Percentiles rank a stretch among this genome's conserved stretches.
Evolutionary conservation across 2,888 invertebrate species (phyloP).

Genomic region (Cantharis flavilabris): DNA sequence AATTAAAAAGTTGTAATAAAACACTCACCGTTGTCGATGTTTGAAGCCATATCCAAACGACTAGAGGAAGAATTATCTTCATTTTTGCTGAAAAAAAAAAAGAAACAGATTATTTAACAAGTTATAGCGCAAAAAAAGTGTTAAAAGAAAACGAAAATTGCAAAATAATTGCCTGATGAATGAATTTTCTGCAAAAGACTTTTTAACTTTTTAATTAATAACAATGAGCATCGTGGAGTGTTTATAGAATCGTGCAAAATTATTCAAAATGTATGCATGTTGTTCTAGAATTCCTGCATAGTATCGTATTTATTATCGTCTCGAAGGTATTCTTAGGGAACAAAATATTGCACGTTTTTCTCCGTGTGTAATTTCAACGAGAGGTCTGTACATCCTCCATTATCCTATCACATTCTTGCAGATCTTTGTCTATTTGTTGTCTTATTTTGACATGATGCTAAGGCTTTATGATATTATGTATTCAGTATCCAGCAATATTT

Average conservation of each 20-base stretch:
- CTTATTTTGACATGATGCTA: neutral
- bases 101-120: conserved; percentile 40
- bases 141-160: neutral
- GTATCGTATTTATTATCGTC: conserved; percentile 24
- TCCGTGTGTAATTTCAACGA: conserved; percentile 23
- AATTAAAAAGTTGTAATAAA: neutral
- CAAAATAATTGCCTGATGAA: neutral
- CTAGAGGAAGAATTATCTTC: conserved; percentile 91
- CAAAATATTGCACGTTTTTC: conserved; percentile 26
- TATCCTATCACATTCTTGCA: neutral
- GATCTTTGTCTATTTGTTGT: neutral
- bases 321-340: conserved; percentile 12
- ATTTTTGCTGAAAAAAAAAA: conserved; percentile 82
- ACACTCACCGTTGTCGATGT: conserved; percentile 77
- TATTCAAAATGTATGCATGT: conserved; percentile 14
- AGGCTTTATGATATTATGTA: neutral
- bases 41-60: conserved; percentile 87
- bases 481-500: neutral
- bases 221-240: neutral
- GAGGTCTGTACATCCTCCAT: conserved; percentile 10
- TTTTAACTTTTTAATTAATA: neutral
- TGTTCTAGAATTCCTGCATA: conserved; percentile 21
- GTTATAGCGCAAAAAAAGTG: neutral
- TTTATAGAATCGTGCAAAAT: conserved; percentile 21
- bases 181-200: neutral